Evolutionary conservation across 2,888 invertebrate species (phyloP), one percentile per base, ranked within the genome.

Genomic region (Timandra comae): DNA sequence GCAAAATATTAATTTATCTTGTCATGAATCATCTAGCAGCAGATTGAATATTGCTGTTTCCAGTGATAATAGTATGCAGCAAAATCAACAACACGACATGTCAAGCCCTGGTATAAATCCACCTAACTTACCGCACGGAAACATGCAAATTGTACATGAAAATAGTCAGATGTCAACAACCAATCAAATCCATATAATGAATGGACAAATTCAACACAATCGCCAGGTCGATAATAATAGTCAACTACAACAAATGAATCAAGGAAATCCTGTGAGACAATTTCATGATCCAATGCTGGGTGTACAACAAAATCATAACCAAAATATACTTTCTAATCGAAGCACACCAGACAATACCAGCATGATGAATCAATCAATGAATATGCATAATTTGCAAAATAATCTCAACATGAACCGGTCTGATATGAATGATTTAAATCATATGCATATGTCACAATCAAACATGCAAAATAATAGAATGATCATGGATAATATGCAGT

Each of bases 101-200:
- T 44, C 64, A 4, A 73, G 57, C 41, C 43, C 55, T 19, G 51
- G 73, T 29, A 62, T 76, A 49, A 74, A 62, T 46, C 49, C 69
- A 2, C 57, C 77, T 6, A 79, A 66, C 46, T 60, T 81, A 52
- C 58, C 75, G 3, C 84, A 82, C 51, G 70, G 74, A 9, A 79
- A 74, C 36, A 75, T 84, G 66, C 75, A 74, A 54, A 74, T 82
- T 46, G 73, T 84, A 3, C 80, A 82, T 43, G 79, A 81, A 12
- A 74, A 63, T 42, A 67, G 59, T 36, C 80, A 75, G 38, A 51
- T 66, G 28, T 52, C 73, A 7, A 56, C 73, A 27, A 48, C 78
- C 2, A 85, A 84, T 46, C 84, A 85, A 49, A 86, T 86, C 35
- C 85, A 85, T 42, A 84, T 86, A 33, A 74, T 81, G 77, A 85